Percentiles rank a stretch among this genome's conserved stretches.
Evolutionary conservation across 2,888 invertebrate genomes (phyloP).

Genomic region (Conus canariensis): DNA sequence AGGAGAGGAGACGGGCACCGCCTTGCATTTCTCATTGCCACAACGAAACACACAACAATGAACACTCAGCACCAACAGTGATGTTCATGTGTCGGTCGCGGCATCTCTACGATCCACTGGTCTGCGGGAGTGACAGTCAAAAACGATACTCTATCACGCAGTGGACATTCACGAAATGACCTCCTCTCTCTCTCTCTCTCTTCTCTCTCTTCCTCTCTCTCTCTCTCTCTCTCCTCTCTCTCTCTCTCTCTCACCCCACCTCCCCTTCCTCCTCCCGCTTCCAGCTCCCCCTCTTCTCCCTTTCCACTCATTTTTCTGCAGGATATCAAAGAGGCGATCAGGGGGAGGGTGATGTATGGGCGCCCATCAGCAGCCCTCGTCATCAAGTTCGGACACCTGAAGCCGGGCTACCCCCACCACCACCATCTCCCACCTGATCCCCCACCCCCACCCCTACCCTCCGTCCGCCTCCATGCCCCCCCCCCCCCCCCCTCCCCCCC

Average conservation of each 20-base stretch:
- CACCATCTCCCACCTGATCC: neutral
- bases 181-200: neutral
- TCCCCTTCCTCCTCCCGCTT: neutral
- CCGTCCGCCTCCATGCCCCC: neutral
- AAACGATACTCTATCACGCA: too few species aligned
- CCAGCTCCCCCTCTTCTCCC: neutral
- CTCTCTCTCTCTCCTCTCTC: constrained; percentile 6
- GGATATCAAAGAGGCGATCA: neutral
- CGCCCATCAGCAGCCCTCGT: neutral
- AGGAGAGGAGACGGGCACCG: too few species aligned
- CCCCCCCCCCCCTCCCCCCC: too few species aligned
- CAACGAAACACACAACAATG: too few species aligned
- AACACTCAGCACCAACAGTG: too few species aligned
- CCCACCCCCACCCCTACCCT: neutral
- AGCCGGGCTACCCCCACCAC: neutral
- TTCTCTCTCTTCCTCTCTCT: constrained; percentile 16
- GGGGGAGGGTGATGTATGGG: neutral
- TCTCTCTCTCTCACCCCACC: neutral
- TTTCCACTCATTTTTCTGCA: too few species aligned
- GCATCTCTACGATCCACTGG: too few species aligned
- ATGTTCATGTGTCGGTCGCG: too few species aligned
- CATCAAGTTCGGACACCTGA: neutral
- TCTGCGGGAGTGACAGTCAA: too few species aligned
- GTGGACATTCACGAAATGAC: too few species aligned
- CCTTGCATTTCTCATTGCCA: too few species aligned